Evolutionary conservation across 2,888 invertebrate genomes (phyloP).

Genomic region (Nomada lathburiana): DNA sequence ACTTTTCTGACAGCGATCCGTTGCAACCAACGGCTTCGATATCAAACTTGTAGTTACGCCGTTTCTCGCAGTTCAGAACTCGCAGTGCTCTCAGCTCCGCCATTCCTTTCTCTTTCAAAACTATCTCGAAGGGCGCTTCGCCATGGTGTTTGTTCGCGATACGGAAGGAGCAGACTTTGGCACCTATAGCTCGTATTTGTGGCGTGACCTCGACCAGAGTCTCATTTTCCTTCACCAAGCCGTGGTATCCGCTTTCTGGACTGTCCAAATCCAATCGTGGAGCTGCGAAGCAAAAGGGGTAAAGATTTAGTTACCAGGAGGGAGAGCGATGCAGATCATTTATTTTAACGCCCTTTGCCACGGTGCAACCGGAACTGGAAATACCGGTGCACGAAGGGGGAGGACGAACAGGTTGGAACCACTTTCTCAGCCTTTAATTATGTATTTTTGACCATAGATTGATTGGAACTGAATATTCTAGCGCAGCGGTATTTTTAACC

Average conservation of each 20-base stretch:
- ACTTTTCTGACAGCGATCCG: slow-evolving; percentile 93
- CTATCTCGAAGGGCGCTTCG: slow-evolving; percentile 96
- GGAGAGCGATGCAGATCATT: background rate
- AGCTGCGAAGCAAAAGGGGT: slow-evolving; percentile 84
- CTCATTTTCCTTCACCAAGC: slow-evolving; percentile 96
- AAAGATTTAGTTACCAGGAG: background rate
- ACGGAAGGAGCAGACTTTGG: slow-evolving; percentile 92
- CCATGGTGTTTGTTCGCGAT: slow-evolving; percentile 97
- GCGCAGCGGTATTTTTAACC: too few relatives aligned
- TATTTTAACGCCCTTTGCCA: too few relatives aligned
- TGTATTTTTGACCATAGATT: too few relatives aligned
- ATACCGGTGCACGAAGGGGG: too few relatives aligned
- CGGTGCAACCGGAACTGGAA: too few relatives aligned
- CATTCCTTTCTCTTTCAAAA: slow-evolving; percentile 91
- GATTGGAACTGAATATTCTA: too few relatives aligned
- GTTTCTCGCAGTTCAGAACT: slow-evolving; percentile 96
- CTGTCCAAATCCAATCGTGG: slow-evolving; percentile 92
- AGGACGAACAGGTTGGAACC: too few relatives aligned
- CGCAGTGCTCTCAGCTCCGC: slow-evolving; percentile 93
- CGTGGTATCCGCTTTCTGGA: slow-evolving; percentile 95
- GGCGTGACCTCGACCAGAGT: slow-evolving; percentile 96
- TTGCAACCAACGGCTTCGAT: slow-evolving; percentile 97
- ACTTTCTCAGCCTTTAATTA: too few relatives aligned
- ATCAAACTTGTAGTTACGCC: slow-evolving; percentile 97
- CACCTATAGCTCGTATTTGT: slow-evolving; percentile 92